Evolutionary conservation across 2,797 vertebrate genomes (phyloP).

Genomic region (Sylvia borin): DNA sequence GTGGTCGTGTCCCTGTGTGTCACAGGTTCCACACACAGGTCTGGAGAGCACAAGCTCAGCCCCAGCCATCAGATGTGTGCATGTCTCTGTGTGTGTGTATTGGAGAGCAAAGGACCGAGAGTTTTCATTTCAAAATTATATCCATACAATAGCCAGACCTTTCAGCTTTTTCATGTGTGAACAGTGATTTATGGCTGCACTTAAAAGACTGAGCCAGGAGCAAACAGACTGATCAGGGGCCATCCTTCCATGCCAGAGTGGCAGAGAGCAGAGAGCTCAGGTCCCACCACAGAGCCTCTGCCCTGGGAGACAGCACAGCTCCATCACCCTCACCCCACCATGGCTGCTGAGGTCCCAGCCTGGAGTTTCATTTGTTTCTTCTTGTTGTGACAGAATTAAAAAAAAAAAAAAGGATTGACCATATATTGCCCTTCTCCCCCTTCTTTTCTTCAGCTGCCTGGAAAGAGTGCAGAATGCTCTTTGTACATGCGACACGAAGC

Average conservation of each 20-base stretch:
- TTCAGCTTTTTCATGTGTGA: constrained; percentile 19
- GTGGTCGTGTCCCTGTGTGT: neutral
- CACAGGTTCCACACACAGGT: neutral
- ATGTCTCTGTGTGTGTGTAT: rapidly evolving
- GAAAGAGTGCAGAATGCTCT: neutral
- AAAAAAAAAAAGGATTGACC: neutral
- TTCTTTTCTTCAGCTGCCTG: neutral
- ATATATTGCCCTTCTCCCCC: neutral
- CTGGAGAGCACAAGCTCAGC: neutral
- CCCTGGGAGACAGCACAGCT: rapidly evolving
- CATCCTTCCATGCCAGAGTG: neutral
- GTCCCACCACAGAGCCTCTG: neutral
- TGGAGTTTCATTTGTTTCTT: rapidly evolving
- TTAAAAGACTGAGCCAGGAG: constrained; percentile 16
- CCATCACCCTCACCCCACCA: rapidly evolving
- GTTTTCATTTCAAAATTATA: constrained; percentile 9
- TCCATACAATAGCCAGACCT: constrained; percentile 6
- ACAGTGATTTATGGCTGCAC: constrained; percentile 20
- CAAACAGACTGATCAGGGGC: neutral
- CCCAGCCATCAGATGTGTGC: rapidly evolving
- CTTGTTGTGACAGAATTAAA: neutral
- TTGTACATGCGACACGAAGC: rapidly evolving
- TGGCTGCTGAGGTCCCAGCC: neutral
- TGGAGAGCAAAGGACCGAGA: neutral
- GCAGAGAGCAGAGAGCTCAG: rapidly evolving